Base-by-base conservation (phyloP, 2,888 invertebrate genomes). In the Rhagium mordax region DNA sequence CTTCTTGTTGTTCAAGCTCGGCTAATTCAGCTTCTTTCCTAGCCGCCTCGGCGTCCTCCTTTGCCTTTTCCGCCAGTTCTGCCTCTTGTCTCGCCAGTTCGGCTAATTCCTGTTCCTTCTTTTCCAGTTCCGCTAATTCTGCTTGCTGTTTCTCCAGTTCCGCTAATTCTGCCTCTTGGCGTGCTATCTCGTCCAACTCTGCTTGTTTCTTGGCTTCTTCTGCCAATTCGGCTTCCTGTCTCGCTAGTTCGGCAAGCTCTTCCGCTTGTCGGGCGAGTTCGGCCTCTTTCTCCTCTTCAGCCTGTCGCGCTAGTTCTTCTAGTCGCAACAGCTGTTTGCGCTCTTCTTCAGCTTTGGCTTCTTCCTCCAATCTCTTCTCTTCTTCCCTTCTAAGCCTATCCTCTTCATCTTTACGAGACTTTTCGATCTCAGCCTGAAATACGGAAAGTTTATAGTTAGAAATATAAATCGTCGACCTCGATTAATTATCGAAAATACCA, bases 221-320 rank as follows among this genome's bases (percentile, higher is more conserved):
- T 0, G 92, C 92, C 81, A 93, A 86, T 86, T 93, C 93, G 59
- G 92, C 93, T 76, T 93, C 93, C 90, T 92, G 87, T 78, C 87
- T 84, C 77, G 88, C 88, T 33, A 87, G 75, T 81, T 88, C 87
- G 75, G 87, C 88, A 78, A 88, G 85, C 82, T 88, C 88, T 77
- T 87, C 88, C 13, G 88, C 88, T 85, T 93, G 93, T 82, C 93
- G 89, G 62, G 92, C 93, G 77, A 93, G 89, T 83, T 93, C 93
- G 6, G 88, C 91, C 87, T 93, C 93, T 21, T 90, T 89, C 81
- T 92, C 92, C 82, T 92, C 92, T 82, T 91, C 90, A 0, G 91
- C 92, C 81, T 91, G 90, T 80, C 89, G 89, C 70, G 91, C 91
- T 51, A 92, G 87, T 83, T 92, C 91, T 81, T 90, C 91, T 75